Evolutionary conservation across 2,113 vertebrate species (phyloP).

Genomic region (Rousettus leschenaultii): DNA sequence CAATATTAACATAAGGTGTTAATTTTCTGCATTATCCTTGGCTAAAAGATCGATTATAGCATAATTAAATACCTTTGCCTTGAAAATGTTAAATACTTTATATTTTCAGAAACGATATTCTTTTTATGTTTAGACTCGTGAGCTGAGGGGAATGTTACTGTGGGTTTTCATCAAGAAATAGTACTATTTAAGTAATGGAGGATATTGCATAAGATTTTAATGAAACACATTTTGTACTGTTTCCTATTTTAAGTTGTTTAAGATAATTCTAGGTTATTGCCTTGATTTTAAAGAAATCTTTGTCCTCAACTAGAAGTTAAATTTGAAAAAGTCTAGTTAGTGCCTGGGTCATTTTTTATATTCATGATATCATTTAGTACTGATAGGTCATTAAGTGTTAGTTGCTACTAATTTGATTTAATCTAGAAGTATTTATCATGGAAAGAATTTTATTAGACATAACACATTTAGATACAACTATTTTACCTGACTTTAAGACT

Average conservation of each 20-base stretch:
- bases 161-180: conserved; percentile 25
- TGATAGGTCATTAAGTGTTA: not conserved
- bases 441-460: conserved; percentile 25
- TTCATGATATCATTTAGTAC: not conserved
- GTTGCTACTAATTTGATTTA: conserved; percentile 21
- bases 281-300: conserved; percentile 23
- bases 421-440: not conserved
- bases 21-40: conserved; percentile 17
- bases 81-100: conserved; percentile 13
- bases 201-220: conserved; percentile 10
- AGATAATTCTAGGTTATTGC: conserved; percentile 5
- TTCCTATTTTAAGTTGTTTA: conserved; percentile 9
- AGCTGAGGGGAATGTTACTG: not conserved
- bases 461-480: not conserved
- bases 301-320: conserved; percentile 32
- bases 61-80: conserved; percentile 28
- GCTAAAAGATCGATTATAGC: not conserved
- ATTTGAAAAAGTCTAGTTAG: not conserved
- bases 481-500: conserved; percentile 29
- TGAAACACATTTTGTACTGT: conserved; percentile 14
- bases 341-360: not conserved
- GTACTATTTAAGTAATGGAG: not conserved
- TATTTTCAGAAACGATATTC: not conserved
- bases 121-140: not conserved
- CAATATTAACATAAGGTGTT: not conserved